Percentiles rank a stretch among this genome's conserved stretches.
Conservation (phyloP, 2,113 vertebrate species). For the Archilochus colubris region DNA sequence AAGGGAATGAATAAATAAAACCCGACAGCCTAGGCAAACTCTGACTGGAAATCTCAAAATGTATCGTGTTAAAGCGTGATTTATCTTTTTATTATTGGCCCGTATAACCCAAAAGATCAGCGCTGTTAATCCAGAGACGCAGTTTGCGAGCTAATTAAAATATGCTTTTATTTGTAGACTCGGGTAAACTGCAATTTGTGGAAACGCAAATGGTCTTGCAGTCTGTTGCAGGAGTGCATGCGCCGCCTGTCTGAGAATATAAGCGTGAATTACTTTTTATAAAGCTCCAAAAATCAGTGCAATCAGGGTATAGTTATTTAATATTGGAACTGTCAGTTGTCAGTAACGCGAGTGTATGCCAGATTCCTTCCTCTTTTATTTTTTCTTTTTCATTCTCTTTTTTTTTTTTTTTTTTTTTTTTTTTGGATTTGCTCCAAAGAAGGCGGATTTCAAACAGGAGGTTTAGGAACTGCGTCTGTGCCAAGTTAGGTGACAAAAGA, state of each 20-base stretch:
- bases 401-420: rapidly evolving
- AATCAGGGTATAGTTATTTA: conserved; percentile 46
- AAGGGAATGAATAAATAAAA: conserved; percentile 63
- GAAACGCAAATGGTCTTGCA: conserved; percentile 8
- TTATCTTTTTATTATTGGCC: conserved; percentile 60
- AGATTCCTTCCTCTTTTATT: background rate
- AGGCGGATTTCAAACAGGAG: conserved; percentile 57
- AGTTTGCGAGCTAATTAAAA: conserved; percentile 63
- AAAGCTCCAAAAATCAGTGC: conserved; percentile 36
- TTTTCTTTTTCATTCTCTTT: rapidly evolving
- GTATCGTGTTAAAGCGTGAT: conserved; percentile 37
- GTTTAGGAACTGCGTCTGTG: conserved; percentile 33
- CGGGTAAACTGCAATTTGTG: conserved; percentile 23
- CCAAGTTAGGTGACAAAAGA: conserved; percentile 72
- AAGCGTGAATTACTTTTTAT: background rate
- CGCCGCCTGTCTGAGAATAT: background rate
- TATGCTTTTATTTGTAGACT: conserved; percentile 60
- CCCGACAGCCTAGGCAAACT: background rate
- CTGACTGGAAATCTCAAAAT: conserved; percentile 37
- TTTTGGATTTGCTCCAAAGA: conserved; percentile 64
- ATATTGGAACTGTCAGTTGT: conserved; percentile 57
- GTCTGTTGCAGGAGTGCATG: background rate
- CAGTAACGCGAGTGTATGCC: conserved; percentile 48
- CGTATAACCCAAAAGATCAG: conserved; percentile 56
- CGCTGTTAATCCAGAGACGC: conserved; percentile 49